Conservation (phyloP, 1,140 invertebrate species). For the Amphibalanus amphitrite region DNA sequence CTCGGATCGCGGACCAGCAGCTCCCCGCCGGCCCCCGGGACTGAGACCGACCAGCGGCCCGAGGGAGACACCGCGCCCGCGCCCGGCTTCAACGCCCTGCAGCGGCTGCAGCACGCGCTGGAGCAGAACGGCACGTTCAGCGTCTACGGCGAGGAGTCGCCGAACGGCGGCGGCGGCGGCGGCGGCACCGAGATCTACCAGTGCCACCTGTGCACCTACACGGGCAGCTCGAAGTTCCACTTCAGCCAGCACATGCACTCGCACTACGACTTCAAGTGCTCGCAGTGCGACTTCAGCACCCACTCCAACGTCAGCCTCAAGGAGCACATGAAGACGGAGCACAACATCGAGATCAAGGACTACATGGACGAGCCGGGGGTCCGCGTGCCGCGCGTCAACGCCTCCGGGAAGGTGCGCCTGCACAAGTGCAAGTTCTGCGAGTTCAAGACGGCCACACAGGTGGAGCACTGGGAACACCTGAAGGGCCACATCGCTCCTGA, state of each 20-base stretch:
- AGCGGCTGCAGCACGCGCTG: constrained; percentile 19
- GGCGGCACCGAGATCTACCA: constrained; percentile 19
- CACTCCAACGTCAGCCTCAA: constrained; percentile 37
- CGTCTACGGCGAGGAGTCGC: constrained; percentile 14
- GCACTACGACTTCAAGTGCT: constrained; percentile 29
- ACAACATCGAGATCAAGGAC: constrained; percentile 24
- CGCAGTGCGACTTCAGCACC: constrained; percentile 39
- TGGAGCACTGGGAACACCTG: constrained; percentile 86
- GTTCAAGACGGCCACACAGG: constrained; percentile 47
- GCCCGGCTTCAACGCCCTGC: constrained; percentile 16
- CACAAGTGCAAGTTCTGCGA: constrained; percentile 87
- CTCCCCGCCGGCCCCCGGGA: no score
- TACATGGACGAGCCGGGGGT: constrained; percentile 44
- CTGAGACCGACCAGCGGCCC: background rate
- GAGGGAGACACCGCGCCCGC: background rate
- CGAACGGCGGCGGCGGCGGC: constrained; percentile 5
- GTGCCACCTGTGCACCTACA: constrained; percentile 27
- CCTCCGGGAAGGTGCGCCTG: constrained; percentile 49
- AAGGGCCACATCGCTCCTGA: constrained; percentile 79
- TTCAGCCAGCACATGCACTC: constrained; percentile 36
- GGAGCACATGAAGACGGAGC: constrained; percentile 35
- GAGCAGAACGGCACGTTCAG: constrained; percentile 12
- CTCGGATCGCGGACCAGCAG: no score
- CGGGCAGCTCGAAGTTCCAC: constrained; percentile 26
- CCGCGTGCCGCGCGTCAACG: constrained; percentile 47